Evolutionary conservation across 2,113 vertebrate species (phyloP).

Genomic region (Pelecanus crispus): DNA sequence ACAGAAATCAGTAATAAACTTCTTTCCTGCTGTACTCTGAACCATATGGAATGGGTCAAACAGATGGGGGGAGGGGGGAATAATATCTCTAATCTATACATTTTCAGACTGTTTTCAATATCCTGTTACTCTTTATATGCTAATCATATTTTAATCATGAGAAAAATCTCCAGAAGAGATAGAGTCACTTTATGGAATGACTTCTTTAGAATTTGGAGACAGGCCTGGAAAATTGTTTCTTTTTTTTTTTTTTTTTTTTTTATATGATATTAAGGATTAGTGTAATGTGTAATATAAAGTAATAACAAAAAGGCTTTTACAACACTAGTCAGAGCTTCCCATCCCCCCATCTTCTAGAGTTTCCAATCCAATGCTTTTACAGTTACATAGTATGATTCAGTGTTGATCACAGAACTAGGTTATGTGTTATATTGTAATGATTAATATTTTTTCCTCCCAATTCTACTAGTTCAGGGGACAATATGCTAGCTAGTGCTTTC

Average conservation of each 20-base stretch:
- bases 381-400: neutral
- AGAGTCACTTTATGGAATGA: neutral
- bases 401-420: neutral
- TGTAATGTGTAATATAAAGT: neutral
- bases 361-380: neutral
- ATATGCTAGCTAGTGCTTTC: neutral
- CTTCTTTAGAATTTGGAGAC: neutral
- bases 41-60: neutral
- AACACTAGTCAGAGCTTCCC: neutral
- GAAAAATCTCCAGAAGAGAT: neutral
- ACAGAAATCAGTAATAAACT: neutral
- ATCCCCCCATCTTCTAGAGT: neutral
- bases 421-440: neutral
- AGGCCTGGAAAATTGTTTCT: neutral
- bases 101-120: neutral
- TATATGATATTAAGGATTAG: neutral
- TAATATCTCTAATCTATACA: neutral
- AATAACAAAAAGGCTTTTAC: neutral
- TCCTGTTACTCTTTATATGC: neutral
- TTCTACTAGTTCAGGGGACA: neutral
- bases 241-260: neutral
- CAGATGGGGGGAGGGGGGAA: rapidly evolving
- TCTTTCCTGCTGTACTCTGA: neutral
- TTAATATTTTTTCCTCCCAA: neutral
- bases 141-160: neutral